phyloP scores from a whole-genome alignment of 2,797 vertebrate species.

The Catamblyrhynchus diadema region DNA sequence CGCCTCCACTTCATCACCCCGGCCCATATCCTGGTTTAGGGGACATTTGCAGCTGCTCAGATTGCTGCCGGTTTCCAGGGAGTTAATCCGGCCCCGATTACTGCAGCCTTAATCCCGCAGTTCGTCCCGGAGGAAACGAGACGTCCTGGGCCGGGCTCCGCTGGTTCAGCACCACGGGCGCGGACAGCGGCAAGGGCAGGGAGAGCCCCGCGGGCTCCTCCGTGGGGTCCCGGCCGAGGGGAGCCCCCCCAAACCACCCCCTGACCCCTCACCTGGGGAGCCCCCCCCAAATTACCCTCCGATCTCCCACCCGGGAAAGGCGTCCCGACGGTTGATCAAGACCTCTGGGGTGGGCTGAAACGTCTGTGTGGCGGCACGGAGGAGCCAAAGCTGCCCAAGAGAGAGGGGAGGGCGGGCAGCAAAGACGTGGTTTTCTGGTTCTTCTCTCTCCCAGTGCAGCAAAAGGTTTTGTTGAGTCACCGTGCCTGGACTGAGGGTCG shows the following conservation, averaged over 20 bases:
- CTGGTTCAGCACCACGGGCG: constrained; percentile 15
- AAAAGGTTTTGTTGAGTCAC: background rate
- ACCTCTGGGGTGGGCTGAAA: background rate
- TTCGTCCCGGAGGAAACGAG: background rate
- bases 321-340: background rate
- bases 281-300: background rate
- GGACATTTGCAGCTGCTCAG: background rate
- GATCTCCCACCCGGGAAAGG: background rate
- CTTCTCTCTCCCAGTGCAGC: background rate
- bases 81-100: constrained; percentile 41
- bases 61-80: background rate
- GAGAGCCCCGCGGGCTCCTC: background rate
- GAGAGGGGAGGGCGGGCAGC: background rate
- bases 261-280: too few relatives aligned
- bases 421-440: rapidly evolving
- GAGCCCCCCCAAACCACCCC: background rate
- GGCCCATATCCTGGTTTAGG: background rate
- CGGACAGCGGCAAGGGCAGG: background rate
- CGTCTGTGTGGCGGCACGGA: background rate
- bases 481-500: background rate
- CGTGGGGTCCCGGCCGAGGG: too few relatives aligned
- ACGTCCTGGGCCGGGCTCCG: background rate
- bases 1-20: background rate
- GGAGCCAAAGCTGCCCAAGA: background rate
- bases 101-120: background rate